phyloP scores from a whole-genome alignment of 2,113 vertebrate genomes.

The Alouatta palliata region DNA sequence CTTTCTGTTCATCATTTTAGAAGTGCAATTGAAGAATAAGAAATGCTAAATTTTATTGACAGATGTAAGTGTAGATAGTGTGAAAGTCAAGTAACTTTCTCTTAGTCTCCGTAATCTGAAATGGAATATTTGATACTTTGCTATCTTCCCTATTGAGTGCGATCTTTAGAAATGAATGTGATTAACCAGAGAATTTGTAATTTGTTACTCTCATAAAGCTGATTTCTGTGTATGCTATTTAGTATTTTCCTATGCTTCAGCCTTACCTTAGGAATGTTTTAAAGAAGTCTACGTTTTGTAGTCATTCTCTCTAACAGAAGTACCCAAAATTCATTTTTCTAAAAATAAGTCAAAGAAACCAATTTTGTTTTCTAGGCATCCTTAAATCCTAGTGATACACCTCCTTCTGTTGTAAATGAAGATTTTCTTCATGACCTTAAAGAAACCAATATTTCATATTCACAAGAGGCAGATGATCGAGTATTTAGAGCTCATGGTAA shows the following conservation, averaged over 20 bases:
- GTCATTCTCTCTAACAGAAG: not conserved
- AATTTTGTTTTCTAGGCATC: constrained; percentile 86
- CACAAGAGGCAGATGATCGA: constrained; percentile 94
- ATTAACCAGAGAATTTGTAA: not conserved
- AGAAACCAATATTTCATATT: constrained; percentile 90
- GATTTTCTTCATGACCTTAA: constrained; percentile 94
- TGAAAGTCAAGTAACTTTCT: not conserved
- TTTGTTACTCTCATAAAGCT: constrained; percentile 31
- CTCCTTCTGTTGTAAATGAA: constrained; percentile 91
- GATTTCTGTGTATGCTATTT: not conserved
- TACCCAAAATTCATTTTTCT: constrained; percentile 47
- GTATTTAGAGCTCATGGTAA: constrained; percentile 96
- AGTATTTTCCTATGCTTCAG: constrained; percentile 34
- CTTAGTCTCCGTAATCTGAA: not conserved
- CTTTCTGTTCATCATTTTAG: constrained; percentile 30
- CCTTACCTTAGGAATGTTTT: not conserved
- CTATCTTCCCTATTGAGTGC: not conserved
- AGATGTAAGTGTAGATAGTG: constrained; percentile 28
- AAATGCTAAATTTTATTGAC: constrained; percentile 42
- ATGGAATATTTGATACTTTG: constrained; percentile 11
- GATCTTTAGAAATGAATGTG: constrained; percentile 5
- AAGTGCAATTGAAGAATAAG: not conserved
- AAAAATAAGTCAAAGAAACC: constrained; percentile 30
- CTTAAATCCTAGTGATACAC: constrained; percentile 89
- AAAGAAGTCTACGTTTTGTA: not conserved